Percentiles rank a stretch among this genome's conserved stretches.
Evolutionary conservation across 2,113 vertebrate genomes (phyloP).

Genomic region (Phrynocephalus versicolor): DNA sequence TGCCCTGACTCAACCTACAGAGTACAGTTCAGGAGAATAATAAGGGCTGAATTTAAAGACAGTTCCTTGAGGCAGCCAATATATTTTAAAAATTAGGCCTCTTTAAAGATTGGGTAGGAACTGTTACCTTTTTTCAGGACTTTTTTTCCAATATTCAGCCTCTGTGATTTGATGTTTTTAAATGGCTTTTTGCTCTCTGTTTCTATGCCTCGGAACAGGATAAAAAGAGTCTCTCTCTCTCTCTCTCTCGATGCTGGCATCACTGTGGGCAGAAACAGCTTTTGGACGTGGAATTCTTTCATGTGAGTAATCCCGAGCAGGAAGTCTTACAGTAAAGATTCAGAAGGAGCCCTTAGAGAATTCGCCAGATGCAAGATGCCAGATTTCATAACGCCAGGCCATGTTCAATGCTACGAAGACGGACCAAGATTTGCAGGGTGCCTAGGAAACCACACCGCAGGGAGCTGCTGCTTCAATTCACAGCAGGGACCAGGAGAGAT

Average conservation of each 20-base stretch:
- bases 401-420: accelerated
- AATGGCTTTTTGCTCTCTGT: not conserved
- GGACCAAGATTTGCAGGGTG: not conserved
- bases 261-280: not conserved
- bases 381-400: not conserved
- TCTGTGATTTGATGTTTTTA: not conserved
- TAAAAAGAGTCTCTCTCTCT: not conserved
- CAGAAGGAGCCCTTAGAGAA: conserved; percentile 3
- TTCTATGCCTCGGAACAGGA: not conserved
- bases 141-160: not conserved
- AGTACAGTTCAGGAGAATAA: too few relatives aligned
- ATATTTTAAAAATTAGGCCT: too few relatives aligned
- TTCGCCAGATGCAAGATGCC: accelerated
- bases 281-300: not conserved
- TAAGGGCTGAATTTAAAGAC: too few relatives aligned
- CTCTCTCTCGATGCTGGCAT: not conserved
- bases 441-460: accelerated
- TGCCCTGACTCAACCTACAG: too few relatives aligned
- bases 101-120: not conserved
- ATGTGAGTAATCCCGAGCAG: not conserved
- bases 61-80: too few relatives aligned
- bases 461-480: not conserved
- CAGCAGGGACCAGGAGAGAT: not conserved
- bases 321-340: not conserved
- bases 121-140: not conserved